A percentile compares a stretch with the other conserved stretches of the same genome.
These are phyloP conservation scores for Thomomys bottae DNA, from an alignment of 2,113 vertebrate species.

Conservation along the genomic window DNA sequence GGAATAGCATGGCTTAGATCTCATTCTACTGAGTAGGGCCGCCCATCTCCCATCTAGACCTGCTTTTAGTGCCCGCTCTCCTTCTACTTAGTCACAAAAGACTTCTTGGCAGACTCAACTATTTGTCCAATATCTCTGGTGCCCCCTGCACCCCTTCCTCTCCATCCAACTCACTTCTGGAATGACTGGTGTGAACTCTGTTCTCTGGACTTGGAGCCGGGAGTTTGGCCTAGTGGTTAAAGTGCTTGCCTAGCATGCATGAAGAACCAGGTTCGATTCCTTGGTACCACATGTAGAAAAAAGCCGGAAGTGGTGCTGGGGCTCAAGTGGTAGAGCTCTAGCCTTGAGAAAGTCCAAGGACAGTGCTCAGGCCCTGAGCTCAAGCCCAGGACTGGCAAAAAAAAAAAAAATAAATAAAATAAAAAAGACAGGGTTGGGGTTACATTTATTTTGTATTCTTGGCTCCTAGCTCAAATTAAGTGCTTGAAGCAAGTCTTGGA, in stretches of 20 bases:
- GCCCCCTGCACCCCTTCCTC: neutral
- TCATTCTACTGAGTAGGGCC: neutral
- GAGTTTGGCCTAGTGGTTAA: no score
- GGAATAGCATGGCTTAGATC: neutral
- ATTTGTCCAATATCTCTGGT: neutral
- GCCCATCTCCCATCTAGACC: neutral
- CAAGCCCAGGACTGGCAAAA: no score
- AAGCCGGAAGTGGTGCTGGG: no score
- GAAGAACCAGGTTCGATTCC: no score
- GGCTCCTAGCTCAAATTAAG: neutral
- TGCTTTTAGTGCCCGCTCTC: neutral
- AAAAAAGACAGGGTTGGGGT: neutral
- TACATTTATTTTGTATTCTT: neutral
- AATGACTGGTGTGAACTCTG: neutral
- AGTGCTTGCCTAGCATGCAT: no score
- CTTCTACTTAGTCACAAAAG: neutral
- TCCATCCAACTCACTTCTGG: neutral
- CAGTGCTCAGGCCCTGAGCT: no score
- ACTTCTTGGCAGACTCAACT: neutral
- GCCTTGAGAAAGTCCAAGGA: no score
- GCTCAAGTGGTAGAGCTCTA: no score
- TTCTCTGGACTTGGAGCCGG: slow-evolving; percentile 40
- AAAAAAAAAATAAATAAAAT: no score
- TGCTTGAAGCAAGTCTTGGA: neutral
- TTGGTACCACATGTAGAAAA: no score